Percentiles rank a stretch among this genome's conserved stretches.
Evolutionary conservation across 2,888 invertebrate species (phyloP).

Genomic region (Nomada lathburiana): DNA sequence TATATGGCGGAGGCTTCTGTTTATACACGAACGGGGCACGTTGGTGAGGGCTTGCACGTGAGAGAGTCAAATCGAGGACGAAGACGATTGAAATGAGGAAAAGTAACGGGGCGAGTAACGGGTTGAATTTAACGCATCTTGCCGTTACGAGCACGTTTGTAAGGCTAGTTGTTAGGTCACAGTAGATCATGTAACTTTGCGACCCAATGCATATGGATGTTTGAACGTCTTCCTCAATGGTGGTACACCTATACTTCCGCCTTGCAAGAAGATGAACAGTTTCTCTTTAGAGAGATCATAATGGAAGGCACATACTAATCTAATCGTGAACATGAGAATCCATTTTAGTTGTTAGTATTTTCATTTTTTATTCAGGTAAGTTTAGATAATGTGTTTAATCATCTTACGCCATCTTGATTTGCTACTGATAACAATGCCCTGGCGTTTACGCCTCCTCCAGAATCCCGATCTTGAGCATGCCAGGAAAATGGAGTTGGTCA

Average conservation of each 20-base stretch:
- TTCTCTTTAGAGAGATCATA: not conserved
- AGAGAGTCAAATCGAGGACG: conserved; percentile 66
- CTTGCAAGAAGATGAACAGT: not conserved
- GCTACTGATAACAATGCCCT: conserved; percentile 53
- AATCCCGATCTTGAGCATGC: not conserved
- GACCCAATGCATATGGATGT: conserved; percentile 21
- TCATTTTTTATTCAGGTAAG: not conserved
- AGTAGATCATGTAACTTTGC: conserved; percentile 49
- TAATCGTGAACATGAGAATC: not conserved
- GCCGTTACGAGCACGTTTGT: conserved; percentile 58
- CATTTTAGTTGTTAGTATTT: not conserved
- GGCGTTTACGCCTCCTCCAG: not conserved
- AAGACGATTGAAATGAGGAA: conserved; percentile 75
- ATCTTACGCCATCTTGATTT: conserved; percentile 7
- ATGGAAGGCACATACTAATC: not conserved
- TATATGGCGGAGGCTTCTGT: conserved; percentile 19
- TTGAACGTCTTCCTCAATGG: not conserved
- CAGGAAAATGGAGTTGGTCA: conserved; percentile 13
- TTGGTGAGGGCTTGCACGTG: conserved; percentile 43
- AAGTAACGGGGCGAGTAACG: conserved; percentile 78
- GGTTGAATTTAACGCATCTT: conserved; percentile 72
- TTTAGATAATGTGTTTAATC: not conserved
- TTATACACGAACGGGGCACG: conserved; percentile 39
- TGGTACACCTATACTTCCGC: not conserved
- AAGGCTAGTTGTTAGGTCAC: conserved; percentile 52